Conservation (phyloP, 2,113 vertebrate species). For the Phyllostomus hastatus region DNA sequence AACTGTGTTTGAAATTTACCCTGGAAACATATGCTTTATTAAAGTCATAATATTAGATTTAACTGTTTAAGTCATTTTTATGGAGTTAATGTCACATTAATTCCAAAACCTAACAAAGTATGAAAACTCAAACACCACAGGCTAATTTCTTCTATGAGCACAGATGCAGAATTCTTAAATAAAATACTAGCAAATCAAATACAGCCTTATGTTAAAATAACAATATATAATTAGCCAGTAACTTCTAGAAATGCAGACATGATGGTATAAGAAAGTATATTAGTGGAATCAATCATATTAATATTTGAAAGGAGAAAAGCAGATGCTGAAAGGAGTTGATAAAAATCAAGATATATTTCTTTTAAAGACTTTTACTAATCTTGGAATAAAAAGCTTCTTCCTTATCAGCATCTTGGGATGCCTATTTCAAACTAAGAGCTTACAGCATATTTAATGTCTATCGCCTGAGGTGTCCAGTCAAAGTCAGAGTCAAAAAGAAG, state of each 20-base stretch:
- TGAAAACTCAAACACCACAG: background rate
- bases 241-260: constrained; percentile 16
- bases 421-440: background rate
- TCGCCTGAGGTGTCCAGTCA: background rate
- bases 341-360: background rate
- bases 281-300: background rate
- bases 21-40: constrained; percentile 41
- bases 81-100: constrained; percentile 24
- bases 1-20: constrained; percentile 46
- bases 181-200: constrained; percentile 14
- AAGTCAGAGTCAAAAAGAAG: background rate
- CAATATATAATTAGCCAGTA: background rate
- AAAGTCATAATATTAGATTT: constrained; percentile 52
- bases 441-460: background rate
- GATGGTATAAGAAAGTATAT: background rate
- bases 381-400: background rate
- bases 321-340: background rate
- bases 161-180: constrained; percentile 24
- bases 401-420: background rate
- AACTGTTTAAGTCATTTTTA: constrained; percentile 47
- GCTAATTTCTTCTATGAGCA: constrained; percentile 17
- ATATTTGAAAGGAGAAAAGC: background rate
- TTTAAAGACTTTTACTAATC: background rate
- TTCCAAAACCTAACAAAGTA: constrained; percentile 12
- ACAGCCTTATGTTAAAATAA: background rate